Evolutionary conservation across 1,140 invertebrate species (phyloP).

Genomic region (Coelopa frigida): DNA sequence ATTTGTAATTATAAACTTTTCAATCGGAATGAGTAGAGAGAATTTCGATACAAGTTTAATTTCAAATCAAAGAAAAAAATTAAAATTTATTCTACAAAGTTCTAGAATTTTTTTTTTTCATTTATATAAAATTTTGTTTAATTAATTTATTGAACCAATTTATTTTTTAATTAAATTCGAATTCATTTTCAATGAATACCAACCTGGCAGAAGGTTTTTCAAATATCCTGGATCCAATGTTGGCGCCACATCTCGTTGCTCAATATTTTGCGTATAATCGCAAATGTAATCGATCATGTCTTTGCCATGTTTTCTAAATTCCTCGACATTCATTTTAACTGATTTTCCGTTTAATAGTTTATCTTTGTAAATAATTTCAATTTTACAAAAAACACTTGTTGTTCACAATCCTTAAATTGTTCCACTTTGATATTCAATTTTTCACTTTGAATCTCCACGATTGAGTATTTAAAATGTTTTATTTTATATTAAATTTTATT

Average conservation of each 20-base stretch:
- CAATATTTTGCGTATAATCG: slow-evolving; percentile 73
- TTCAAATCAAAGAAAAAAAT: neutral
- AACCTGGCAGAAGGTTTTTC: slow-evolving; percentile 54
- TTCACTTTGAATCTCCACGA: neutral
- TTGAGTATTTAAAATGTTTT: neutral
- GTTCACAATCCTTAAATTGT: slow-evolving; percentile 10
- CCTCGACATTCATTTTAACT: slow-evolving; percentile 66
- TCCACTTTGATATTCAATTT: slow-evolving; percentile 16
- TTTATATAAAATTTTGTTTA: slow-evolving; percentile 1
- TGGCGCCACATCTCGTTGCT: slow-evolving; percentile 69
- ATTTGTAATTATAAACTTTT: slow-evolving; percentile 1
- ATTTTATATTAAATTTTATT: slow-evolving; percentile 5
- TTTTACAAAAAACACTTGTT: slow-evolving; percentile 15
- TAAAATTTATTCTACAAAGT: neutral
- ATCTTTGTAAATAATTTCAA: slow-evolving; percentile 6
- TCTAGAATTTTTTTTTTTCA: neutral
- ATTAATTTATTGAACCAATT: neutral
- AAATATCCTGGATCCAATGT: slow-evolving; percentile 81
- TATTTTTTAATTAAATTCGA: neutral
- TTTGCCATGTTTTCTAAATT: slow-evolving; percentile 76
- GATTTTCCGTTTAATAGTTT: slow-evolving; percentile 7
- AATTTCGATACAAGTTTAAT: neutral
- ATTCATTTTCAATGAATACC: no score
- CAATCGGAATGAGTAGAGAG: neutral
- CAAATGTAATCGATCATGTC: slow-evolving; percentile 93